phyloP scores from a whole-genome alignment of 2,113 vertebrate species.

The Fregetta grallaria region DNA sequence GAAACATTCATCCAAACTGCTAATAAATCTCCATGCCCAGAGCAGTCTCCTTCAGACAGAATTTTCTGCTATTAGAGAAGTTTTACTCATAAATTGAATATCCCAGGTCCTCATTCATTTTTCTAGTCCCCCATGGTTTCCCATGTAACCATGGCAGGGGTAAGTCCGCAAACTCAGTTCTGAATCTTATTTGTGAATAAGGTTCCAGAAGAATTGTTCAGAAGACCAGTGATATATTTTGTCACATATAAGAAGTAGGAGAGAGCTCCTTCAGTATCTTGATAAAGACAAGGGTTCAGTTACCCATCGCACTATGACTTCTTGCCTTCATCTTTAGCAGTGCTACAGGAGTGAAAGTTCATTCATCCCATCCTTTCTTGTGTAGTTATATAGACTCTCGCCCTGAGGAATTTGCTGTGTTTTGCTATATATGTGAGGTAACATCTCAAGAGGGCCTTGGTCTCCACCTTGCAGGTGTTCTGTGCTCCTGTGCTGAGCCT shows the following conservation, averaged over 20 bases:
- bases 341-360: neutral
- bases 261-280: neutral
- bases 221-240: neutral
- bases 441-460: neutral
- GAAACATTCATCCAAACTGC: neutral
- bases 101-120: neutral
- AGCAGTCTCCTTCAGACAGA: neutral
- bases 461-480: neutral
- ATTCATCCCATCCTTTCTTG: neutral
- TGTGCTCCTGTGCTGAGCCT: neutral
- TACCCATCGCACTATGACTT: neutral
- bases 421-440: neutral
- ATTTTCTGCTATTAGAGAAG: neutral
- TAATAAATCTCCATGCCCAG: neutral
- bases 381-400: neutral
- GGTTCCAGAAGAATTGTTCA: neutral
- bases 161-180: neutral
- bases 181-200: neutral
- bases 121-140: neutral
- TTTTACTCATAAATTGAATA: neutral
- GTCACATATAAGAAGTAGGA: neutral
- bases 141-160: neutral
- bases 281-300: neutral
- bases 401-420: neutral
- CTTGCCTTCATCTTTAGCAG: neutral